Percentiles rank a stretch among this genome's conserved stretches.
phyloP scores from a whole-genome alignment of 2,888 invertebrate genomes.

The Parthenolecanium corni region DNA sequence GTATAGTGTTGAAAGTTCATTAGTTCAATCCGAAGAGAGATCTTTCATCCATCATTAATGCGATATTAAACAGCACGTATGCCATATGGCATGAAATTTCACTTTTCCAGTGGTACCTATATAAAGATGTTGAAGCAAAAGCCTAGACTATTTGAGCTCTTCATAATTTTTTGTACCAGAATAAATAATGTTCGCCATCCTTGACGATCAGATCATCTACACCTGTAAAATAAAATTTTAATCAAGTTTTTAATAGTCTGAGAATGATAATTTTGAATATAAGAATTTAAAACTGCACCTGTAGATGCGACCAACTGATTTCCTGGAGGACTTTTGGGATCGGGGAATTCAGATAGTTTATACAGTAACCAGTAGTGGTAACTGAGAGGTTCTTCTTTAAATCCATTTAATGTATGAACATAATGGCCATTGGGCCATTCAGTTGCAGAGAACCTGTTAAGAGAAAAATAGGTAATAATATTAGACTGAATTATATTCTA shows the following conservation, averaged over 20 bases:
- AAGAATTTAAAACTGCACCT: too few relatives aligned
- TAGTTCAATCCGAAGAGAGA: too few relatives aligned
- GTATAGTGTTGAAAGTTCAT: too few relatives aligned
- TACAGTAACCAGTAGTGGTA: slow-evolving; percentile 85
- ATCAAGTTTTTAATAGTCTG: slow-evolving; percentile 30
- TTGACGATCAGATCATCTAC: slow-evolving; percentile 77
- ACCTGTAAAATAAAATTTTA: slow-evolving; percentile 43
- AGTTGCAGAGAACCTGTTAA: slow-evolving; percentile 61
- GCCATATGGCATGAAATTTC: too few relatives aligned
- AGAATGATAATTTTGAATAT: too few relatives aligned
- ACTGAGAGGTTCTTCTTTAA: slow-evolving; percentile 66
- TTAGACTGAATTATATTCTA: too few relatives aligned
- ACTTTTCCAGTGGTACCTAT: too few relatives aligned
- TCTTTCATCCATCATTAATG: too few relatives aligned
- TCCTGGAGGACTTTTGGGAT: slow-evolving; percentile 67
- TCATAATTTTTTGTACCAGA: slow-evolving; percentile 85
- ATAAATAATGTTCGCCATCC: slow-evolving; percentile 78
- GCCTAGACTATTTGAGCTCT: slow-evolving; percentile 19
- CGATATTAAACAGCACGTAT: too few relatives aligned
- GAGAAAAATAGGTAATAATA: slow-evolving; percentile 34
- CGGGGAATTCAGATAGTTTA: slow-evolving; percentile 65
- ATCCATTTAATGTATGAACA: slow-evolving; percentile 71
- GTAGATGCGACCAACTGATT: slow-evolving; percentile 79
- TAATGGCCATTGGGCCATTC: slow-evolving; percentile 90
- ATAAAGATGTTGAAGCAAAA: slow-evolving; percentile 9